Base-by-base conservation (phyloP, 1,140 invertebrate species). In the Drosophila kohkoa region DNA sequence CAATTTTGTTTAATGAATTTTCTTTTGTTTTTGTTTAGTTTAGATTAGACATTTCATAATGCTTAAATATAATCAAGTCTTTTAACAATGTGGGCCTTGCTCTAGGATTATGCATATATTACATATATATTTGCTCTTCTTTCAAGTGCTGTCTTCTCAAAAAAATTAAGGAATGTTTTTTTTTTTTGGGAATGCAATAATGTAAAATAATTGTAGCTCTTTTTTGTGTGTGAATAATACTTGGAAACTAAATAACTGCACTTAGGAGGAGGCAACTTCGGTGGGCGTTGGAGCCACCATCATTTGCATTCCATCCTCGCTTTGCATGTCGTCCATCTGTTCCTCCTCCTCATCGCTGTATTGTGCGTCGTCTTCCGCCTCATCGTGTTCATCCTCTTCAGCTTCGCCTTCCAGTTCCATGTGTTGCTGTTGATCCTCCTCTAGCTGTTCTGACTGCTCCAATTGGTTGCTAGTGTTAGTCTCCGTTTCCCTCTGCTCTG, bases 31-130 rank as follows among this genome's bases (percentile, higher is more conserved):
- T 71, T 54, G 20, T 67, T 59, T 43, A 45, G 25, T 71, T 63
- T 46, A 46, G 8, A 55, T 85, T 81, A 62, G 35, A 64, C 54
- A 71, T 68, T 55, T 86, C 67, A 55, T 72, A 82, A 73, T 77
- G 83, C 82, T 87, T 87, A 87, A 74, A 88, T 80, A 60, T 87
- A 82, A 87, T 87, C 82, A 87, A 87, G 82, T 87, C 82, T 87
- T 88, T 80, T 88, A 82, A 86, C 82, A 77, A 87, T 87, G 82
- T 70, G 79, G 79, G 78, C 75, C 68, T 77, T 71, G 54, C 65
- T 82, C 64, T 86, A 87, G 71, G 79, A 82, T 38, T 38, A 38
- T 38, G 20, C 20, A 87, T 82, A 70, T 70, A 62, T 85, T 57
- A 66, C 65, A 79, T 83, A 75, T 63, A 57, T 48, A 16, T 57